Base-by-base conservation (phyloP, 1,140 invertebrate genomes). In the Brachionus asplanchnoidis region DNA sequence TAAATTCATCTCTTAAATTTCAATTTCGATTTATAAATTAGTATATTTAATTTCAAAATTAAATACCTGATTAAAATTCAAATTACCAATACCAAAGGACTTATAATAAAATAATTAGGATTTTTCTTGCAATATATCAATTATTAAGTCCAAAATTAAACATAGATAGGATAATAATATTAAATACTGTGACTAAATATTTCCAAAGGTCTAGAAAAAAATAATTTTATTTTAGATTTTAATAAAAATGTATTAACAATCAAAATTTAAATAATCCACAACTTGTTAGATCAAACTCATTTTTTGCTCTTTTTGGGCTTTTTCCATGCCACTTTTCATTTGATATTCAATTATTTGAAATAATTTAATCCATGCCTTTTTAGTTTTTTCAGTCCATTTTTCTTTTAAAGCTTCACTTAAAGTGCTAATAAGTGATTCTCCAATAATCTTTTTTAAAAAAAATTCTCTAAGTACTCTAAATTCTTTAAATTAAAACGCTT, bases 341-440 rank as follows among this genome's bases (percentile, higher is more conserved):
- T 77, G 73, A 77, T 50, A 77, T 28, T 77, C 73, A 28, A 77
- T 77, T 50, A 77, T 77, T 28, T 28, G 40, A 77, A 77, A 77
- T n/a, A 77, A 50, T 26, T 77, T 77, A 26, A 77, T 50, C 73
- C 73, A 77, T 53, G 26, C 23, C 53, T 50, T 77, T 26, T 50
- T 50, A 12, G 42, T 77, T 77, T 77, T 46, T 36, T 77, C 73
- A 77, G 42, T 77, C 73, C 73, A 77, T 46, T 77, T 50, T 12
- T 77, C 73, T 50, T 50, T 77, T 26, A 77, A 50, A 36, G 73
- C 73, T 11, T 77, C 73, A 14, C 44, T 77, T 53, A 77, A 46
- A 20, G 73, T 77, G 20, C 73, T 77, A 3, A 77, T 36, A 4
- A 77, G 44, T 20, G 73, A 44, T 77, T 77, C 44, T 9, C 73